Conservation (phyloP, 2,113 vertebrate genomes). For the Apus apus region DNA sequence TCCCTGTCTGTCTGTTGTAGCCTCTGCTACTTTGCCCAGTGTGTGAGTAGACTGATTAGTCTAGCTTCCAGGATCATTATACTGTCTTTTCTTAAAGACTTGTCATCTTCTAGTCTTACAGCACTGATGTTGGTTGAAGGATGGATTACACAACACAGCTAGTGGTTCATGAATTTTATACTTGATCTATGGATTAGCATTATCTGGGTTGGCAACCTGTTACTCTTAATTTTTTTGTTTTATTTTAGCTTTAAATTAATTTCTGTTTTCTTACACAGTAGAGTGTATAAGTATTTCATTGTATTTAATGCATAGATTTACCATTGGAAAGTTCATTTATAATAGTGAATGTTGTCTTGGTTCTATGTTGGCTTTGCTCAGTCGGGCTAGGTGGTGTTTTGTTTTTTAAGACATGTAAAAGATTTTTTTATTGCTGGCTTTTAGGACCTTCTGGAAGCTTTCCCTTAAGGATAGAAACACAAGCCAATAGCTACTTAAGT, state of each 20-base stretch:
- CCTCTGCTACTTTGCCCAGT: not conserved
- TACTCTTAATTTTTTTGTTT: not conserved
- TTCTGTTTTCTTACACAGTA: not conserved
- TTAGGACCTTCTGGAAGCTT: not conserved
- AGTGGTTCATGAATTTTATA: not conserved
- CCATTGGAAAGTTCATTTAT: not conserved
- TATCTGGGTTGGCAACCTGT: not conserved
- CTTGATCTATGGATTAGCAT: not conserved
- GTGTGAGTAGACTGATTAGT: not conserved
- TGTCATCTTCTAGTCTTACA: not conserved
- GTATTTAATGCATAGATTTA: not conserved
- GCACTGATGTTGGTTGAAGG: not conserved
- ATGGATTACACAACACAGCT: not conserved
- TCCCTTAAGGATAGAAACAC: not conserved
- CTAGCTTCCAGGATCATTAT: not conserved
- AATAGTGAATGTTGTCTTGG: not conserved
- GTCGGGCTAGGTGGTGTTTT: not conserved
- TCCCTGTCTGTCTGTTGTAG: not conserved
- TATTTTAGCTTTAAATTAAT: not conserved
- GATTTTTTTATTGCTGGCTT: not conserved
- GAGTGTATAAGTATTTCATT: not conserved
- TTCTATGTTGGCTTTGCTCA: not conserved
- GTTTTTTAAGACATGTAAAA: not conserved
- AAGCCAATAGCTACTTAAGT: not conserved
- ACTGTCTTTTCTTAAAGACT: not conserved